phyloP scores from a whole-genome alignment of 2,113 vertebrate genomes.

The Epinephelus fuscoguttatus region DNA sequence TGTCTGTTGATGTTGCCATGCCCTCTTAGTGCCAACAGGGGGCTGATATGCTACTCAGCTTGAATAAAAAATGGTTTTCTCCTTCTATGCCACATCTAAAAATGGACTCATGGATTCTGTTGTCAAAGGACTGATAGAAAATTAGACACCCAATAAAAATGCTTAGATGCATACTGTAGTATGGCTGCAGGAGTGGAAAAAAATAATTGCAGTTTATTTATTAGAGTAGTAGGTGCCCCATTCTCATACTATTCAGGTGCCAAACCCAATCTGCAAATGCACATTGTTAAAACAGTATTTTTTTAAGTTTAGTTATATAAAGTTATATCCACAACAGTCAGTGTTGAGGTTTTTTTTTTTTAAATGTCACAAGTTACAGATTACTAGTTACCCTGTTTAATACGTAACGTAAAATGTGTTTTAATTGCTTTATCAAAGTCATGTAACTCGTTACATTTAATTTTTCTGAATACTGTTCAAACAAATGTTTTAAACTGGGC shows the following conservation, averaged over 20 bases:
- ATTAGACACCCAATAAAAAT: not conserved
- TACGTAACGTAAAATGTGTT: no score
- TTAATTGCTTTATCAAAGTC: no score
- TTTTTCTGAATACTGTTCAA: no score
- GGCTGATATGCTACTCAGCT: constrained; percentile 6
- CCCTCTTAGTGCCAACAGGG: constrained; percentile 29
- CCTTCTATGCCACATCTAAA: not conserved
- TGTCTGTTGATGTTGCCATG: constrained; percentile 15
- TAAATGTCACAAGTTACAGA: no score
- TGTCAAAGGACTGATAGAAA: not conserved
- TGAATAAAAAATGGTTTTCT: not conserved
- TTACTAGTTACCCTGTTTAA: no score
- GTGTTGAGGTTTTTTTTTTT: no score
- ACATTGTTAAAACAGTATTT: not conserved
- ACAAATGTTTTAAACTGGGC: no score
- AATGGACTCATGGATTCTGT: not conserved
- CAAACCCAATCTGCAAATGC: not conserved
- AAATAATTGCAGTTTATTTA: not conserved
- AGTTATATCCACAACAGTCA: not conserved
- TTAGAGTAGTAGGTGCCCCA: not conserved
- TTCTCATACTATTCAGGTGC: not conserved
- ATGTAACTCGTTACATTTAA: no score
- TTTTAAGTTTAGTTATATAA: not conserved
- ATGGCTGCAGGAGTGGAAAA: not conserved
- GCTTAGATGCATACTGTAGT: not conserved